Conservation (phyloP, 2,113 vertebrate genomes). For the Malaclemys terrapin region DNA sequence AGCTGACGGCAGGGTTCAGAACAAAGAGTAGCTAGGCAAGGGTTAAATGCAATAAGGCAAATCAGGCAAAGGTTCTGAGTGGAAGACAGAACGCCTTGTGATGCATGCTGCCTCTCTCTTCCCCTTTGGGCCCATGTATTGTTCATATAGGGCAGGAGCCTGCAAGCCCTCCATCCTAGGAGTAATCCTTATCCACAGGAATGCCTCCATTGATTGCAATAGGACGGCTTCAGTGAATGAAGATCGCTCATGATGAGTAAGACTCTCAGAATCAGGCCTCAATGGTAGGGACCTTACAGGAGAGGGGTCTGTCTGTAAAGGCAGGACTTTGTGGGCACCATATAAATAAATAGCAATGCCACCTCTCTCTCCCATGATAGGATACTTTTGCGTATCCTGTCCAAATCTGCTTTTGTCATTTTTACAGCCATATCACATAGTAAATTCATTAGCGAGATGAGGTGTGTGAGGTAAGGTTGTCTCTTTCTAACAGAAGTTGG, state of each 20-base stretch:
- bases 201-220: fast-evolving
- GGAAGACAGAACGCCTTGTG: conserved; percentile 21
- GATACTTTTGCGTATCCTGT: not conserved
- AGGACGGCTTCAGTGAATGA: fast-evolving
- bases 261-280: not conserved
- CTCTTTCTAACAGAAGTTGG: not conserved
- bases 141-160: not conserved
- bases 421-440: not conserved
- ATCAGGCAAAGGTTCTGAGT: conserved; percentile 40
- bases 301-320: not conserved
- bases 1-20: not conserved
- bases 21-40: not conserved
- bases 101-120: not conserved
- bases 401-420: not conserved
- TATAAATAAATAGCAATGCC: not conserved
- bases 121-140: not conserved
- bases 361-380: not conserved
- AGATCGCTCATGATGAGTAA: not conserved
- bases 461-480: not conserved
- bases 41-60: conserved; percentile 14
- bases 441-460: not conserved
- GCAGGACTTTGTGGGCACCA: not conserved
- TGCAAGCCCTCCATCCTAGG: conserved; percentile 33
- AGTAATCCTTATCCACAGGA: conserved; percentile 13
- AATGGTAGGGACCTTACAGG: not conserved